Base-by-base conservation (phyloP, 2,113 vertebrate species). In the Hylia prasina region DNA sequence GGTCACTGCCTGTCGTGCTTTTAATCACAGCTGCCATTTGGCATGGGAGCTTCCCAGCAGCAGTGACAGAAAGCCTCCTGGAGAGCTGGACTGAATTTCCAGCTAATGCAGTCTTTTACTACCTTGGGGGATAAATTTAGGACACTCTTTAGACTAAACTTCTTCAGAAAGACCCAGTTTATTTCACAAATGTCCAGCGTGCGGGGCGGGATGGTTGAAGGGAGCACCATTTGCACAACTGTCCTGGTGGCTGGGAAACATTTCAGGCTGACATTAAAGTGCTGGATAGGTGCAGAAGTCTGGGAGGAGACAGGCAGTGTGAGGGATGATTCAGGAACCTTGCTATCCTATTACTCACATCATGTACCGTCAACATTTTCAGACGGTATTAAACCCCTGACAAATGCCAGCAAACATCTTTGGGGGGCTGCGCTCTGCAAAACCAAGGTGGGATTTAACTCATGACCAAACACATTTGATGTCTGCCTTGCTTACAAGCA, bases 1-100 rank as follows among this genome's bases (percentile, higher is more conserved):
- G 75, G 90, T 94, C 94, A 91, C 79, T 44, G 79, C 71, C 87
- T 90, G 79, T 90, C 80, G 33, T 33, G 79, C 85, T 66, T 95
- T 50, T 80, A 91, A 77, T 92, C 88, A 71, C 12, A 0, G 30
- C 63, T 92, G 82, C 75, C 71, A 47, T 83, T 96, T 88, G 92
- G 82, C 76, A 75, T 13, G 20, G 82, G 61, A 90, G 51, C 51
- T 75, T 75, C 75, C 82, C 88, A 86, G 58, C 45, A 72, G 71
- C 54, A 70, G 58, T 19, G 56, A 76, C 66, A 83, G 85, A 39
- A 73, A 65, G 9, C 19, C 42, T 97, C 82, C 88, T 70, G 86
- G 63, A 93, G 71, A 90, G 31, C 63, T 54, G 58, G 33, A 22
- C 18, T 92, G 63, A 83, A 73, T 71, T 86, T 82, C 64, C 84